Evolutionary conservation across 1,140 invertebrate genomes (phyloP).

Genomic region (Atta colombica): DNA sequence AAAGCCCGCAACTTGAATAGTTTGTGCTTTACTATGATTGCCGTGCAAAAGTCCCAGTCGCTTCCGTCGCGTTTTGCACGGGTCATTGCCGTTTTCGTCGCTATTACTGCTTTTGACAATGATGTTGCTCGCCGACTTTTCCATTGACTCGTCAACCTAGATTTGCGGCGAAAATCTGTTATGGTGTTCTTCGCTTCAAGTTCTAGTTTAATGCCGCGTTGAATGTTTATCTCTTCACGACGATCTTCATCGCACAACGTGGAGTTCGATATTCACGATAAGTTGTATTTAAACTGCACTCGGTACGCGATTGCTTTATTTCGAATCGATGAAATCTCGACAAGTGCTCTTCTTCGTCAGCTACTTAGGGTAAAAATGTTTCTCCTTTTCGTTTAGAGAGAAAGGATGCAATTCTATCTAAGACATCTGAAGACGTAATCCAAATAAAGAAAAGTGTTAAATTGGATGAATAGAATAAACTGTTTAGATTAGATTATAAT

Average conservation of each 20-base stretch:
- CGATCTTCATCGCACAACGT: not conserved
- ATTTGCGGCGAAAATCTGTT: not conserved
- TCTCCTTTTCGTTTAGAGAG: slow-evolving; percentile 5
- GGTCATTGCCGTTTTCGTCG: slow-evolving; percentile 67
- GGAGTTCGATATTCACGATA: slow-evolving; percentile 31
- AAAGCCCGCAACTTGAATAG: slow-evolving; percentile 77
- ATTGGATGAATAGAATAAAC: not conserved
- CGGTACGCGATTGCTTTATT: slow-evolving; percentile 32
- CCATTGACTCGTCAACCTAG: slow-evolving; percentile 26
- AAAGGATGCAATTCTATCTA: not conserved
- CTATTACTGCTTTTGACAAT: slow-evolving; percentile 59
- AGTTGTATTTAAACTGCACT: slow-evolving; percentile 53
- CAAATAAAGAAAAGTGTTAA: not conserved
- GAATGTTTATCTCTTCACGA: slow-evolving; percentile 10
- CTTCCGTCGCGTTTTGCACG: slow-evolving; percentile 65
- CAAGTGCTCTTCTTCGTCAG: slow-evolving; percentile 1
- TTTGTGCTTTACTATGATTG: slow-evolving; percentile 74
- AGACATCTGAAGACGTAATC: not conserved
- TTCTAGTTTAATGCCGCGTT: slow-evolving; percentile 4
- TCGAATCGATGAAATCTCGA: slow-evolving; percentile 53
- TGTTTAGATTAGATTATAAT: not conserved
- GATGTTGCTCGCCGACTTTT: slow-evolving; percentile 44
- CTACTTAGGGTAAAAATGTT: slow-evolving; percentile 33
- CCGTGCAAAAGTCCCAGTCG: slow-evolving; percentile 74
- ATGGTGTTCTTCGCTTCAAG: not conserved